Evolutionary conservation across 2,113 vertebrate genomes (phyloP).

Genomic region (Chroicocephalus ridibundus): DNA sequence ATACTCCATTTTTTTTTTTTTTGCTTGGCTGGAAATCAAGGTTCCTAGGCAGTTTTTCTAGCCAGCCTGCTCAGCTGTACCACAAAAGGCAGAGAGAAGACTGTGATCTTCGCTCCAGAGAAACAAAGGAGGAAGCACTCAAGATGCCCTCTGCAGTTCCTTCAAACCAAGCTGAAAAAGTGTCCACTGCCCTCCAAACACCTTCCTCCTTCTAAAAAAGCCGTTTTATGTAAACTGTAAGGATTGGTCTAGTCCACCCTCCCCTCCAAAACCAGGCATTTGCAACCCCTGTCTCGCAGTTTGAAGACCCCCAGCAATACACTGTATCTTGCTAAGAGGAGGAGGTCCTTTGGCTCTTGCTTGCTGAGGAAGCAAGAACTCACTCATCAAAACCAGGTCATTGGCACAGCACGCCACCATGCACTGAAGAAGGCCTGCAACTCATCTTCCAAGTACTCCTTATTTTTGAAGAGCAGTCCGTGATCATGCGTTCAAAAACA

Average conservation of each 20-base stretch:
- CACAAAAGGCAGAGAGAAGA: not conserved
- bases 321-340: not conserved
- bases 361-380: not conserved
- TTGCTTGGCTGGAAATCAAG: not conserved
- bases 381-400: not conserved
- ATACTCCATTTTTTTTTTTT: not conserved
- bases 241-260: not conserved
- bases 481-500: slow-evolving; percentile 7
- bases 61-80: not conserved
- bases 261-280: not conserved
- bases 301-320: not conserved
- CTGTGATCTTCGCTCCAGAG: not conserved
- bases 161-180: not conserved
- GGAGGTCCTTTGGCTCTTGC: not conserved
- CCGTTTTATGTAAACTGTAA: not conserved
- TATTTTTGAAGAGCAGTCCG: not conserved
- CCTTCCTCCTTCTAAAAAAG: not conserved
- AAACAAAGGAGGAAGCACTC: not conserved
- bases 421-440: not conserved
- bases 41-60: not conserved
- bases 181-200: not conserved
- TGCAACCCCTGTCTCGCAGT: not conserved
- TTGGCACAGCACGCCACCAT: not conserved
- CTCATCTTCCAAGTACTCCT: slow-evolving; percentile 6
- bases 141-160: not conserved